Evolutionary conservation across 2,797 vertebrate genomes (phyloP), one percentile per base, ranked within the genome.

Genomic region (Leptatherina wallacei): DNA sequence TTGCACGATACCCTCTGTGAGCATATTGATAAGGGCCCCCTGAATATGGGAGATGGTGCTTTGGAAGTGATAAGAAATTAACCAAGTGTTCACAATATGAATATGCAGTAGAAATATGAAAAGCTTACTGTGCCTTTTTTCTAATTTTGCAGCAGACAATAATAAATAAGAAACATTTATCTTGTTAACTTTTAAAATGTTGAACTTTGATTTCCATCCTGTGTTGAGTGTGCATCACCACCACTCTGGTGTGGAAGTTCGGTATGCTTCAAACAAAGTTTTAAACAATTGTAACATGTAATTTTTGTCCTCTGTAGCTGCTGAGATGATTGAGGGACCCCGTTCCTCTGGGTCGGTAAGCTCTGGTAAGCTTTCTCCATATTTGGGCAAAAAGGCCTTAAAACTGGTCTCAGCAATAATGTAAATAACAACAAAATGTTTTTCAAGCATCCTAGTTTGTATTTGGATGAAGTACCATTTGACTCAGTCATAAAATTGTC

Each of bases 281-380:
- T 54, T 49, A 20, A 44, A 22, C 11, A 61, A 44, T 68, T 22
- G 8, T 87, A 77, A 85, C 63, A 27, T 86, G 58, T 73, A 1
- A 24, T 82, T 67, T 84, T 71, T 88, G 35, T 87, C 51, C 69
- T 75, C 65, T 81, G 42, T 71, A 94, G 92, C 88, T 87, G 29
- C 88, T 33, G 92, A 94, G 88, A 89, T 92, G 92, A 49, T 71
- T 65, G 93, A 94, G 88, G 92, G 84, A 80, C 86, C 86, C 22
- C 91, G 85, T 73, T 94, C 94, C 62, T 83, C 93, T 47, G 92
- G 92, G 83, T 94, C 93, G 57, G 64, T 71, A 68, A 89, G 92
- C 80, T 95, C 94, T 90, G 94, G 93, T 94, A 93, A 94, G 92
- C 1, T 67, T 81, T 68, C 70, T 47, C 59, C 47, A 69, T 72